These are phyloP conservation scores for Corvus cornix DNA, from an alignment of 2,113 vertebrate species.

Conservation along the genomic window DNA sequence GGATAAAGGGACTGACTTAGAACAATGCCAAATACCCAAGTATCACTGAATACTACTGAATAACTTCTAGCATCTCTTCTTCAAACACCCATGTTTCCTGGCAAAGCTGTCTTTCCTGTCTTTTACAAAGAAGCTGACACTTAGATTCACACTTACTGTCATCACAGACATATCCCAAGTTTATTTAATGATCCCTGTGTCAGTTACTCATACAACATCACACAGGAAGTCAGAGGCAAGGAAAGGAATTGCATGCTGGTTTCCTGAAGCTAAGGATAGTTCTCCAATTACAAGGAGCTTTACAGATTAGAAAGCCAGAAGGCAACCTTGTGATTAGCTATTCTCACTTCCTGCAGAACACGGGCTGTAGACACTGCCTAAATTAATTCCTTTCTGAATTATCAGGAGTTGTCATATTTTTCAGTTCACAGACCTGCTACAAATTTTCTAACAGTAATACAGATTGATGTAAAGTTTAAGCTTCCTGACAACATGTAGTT, in stretches of 20 bases:
- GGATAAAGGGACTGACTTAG: neutral
- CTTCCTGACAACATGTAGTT: slow-evolving; percentile 11
- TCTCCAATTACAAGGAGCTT: neutral
- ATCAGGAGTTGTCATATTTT: slow-evolving; percentile 45
- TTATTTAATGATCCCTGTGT: neutral
- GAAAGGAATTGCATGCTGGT: neutral
- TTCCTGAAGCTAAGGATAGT: slow-evolving; percentile 15
- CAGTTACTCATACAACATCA: neutral
- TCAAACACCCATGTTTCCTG: neutral
- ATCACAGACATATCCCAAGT: neutral
- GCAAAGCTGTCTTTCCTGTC: neutral
- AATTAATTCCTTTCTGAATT: slow-evolving; percentile 44
- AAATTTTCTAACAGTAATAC: slow-evolving; percentile 1
- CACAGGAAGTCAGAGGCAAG: neutral
- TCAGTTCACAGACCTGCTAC: neutral
- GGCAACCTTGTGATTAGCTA: slow-evolving; percentile 47
- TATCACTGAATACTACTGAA: neutral
- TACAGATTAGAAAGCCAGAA: slow-evolving; percentile 37
- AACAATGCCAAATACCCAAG: neutral
- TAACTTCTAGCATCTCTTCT: neutral
- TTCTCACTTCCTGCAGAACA: slow-evolving; percentile 42
- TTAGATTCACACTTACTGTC: neutral
- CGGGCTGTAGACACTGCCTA: neutral
- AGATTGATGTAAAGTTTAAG: slow-evolving; percentile 28
- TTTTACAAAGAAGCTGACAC: neutral